Base-by-base conservation (phyloP, 2,888 invertebrate species). In the Acheta domesticus region DNA sequence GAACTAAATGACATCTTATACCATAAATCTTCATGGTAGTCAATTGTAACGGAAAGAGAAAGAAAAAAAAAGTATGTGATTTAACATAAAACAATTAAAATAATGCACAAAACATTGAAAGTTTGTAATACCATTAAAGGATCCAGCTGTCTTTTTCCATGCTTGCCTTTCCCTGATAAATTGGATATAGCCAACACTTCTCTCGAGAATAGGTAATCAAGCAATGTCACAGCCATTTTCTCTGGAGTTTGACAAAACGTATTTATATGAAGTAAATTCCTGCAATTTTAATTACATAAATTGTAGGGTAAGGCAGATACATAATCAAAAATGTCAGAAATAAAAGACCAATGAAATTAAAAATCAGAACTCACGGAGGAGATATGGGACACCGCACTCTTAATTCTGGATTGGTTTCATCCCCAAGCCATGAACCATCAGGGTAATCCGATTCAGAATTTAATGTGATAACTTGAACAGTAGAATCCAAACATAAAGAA, bases 161-260 rank as follows among this genome's bases (percentile, higher is more conserved):
- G 88, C 83, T 88, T 88, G 73, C 89, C 88, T 84, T 87, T 87
- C 11, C 89, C 89, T 21, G 88, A 88, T 49, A 89, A 85, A 83
- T 89, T 89, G 11, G 89, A 89, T 36, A 85, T 84, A 16, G 89
- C 89, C 82, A 88, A 87, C 12, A 87, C 88, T 82, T 89, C 89
- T 74, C 88, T 83, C 62, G 88, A 87, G 85, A 89, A 89, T 80
- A 89, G 83, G 82, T 88, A 88, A 83, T 89, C 89, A 49, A 89
- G 84, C 74, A 89, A 84, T 2, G 88, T 88, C 11, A 89, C 84
- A 3, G 89, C 89, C 89, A 89, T 89, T 84, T 89, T 89, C 82
- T 89, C 89, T 48, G 89, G 86, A n/a, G 88, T 88, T 19, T 87
- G 86, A 83, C 89, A 89, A 80, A 87, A 87, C 14, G 87, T 87